Conservation (phyloP, 2,888 invertebrate species). For the Plebejus melissa region DNA sequence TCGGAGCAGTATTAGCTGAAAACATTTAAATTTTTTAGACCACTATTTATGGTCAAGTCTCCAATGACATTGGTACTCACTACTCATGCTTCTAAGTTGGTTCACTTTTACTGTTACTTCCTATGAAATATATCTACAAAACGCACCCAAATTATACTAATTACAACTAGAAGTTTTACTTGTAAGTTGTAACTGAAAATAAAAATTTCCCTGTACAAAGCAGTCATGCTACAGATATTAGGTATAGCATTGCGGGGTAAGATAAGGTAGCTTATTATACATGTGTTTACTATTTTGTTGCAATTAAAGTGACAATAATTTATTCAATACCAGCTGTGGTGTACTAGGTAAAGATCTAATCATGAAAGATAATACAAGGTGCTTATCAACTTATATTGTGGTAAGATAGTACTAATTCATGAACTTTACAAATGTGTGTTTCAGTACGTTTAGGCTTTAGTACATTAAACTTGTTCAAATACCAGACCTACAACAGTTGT, state of each 20-base stretch:
- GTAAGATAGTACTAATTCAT: background rate
- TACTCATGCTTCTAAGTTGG: background rate
- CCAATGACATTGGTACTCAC: constrained; percentile 31
- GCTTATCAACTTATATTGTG: background rate
- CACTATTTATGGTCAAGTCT: constrained; percentile 41
- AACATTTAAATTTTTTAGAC: constrained; percentile 71
- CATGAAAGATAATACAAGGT: background rate
- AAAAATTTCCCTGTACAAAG: background rate
- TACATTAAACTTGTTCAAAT: constrained; percentile 33
- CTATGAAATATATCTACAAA: background rate
- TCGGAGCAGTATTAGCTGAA: constrained; percentile 74
- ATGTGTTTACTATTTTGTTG: background rate
- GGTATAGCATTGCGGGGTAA: background rate
- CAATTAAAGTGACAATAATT: constrained; percentile 5
- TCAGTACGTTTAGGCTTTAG: background rate
- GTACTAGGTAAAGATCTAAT: background rate
- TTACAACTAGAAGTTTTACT: background rate
- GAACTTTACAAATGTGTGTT: background rate
- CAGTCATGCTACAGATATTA: background rate
- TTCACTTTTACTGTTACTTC: background rate
- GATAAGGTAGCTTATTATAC: background rate
- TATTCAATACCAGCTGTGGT: constrained; percentile 39
- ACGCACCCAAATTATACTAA: background rate
- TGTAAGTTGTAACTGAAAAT: background rate
- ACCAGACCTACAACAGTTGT: constrained; percentile 51